A percentile compares a stretch with the other conserved stretches of the same genome.
Conservation (phyloP, 2,888 invertebrate genomes). For the Mythimna ferrago region DNA sequence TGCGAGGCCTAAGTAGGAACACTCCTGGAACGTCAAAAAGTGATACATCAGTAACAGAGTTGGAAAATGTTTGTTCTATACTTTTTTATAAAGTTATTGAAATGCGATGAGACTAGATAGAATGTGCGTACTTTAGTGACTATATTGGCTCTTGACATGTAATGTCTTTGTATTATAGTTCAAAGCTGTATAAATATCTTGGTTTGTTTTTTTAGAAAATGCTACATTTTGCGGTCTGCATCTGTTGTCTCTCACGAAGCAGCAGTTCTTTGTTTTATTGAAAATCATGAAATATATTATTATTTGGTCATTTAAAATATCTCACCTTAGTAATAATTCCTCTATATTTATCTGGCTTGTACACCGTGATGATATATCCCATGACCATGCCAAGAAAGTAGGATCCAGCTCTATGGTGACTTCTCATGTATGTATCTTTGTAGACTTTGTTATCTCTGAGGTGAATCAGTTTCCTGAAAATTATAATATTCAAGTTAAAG, state of each 20-base stretch:
- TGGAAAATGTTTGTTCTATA: neutral
- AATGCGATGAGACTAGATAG: neutral
- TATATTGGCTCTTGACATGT: no score
- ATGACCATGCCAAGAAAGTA: conserved; percentile 56
- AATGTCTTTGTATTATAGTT: neutral
- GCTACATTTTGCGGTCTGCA: neutral
- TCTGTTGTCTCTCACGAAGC: neutral
- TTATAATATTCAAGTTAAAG: neutral
- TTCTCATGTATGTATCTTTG: conserved; percentile 52
- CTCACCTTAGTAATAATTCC: conserved; percentile 53
- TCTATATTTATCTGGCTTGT: conserved; percentile 50
- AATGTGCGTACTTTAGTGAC: neutral
- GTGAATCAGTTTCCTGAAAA: conserved; percentile 34
- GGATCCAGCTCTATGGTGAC: conserved; percentile 52
- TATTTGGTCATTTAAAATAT: neutral
- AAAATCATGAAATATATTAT: neutral
- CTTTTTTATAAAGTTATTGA: neutral
- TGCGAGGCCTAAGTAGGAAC: conserved; percentile 42
- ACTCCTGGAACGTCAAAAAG: conserved; percentile 40
- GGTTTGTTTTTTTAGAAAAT: neutral
- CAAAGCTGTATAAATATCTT: neutral
- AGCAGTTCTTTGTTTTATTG: neutral
- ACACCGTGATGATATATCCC: conserved; percentile 45
- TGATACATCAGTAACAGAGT: neutral
- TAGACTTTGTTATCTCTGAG: conserved; percentile 37